A percentile compares a stretch with the other conserved stretches of the same genome.
phyloP scores from a whole-genome alignment of 2,113 vertebrate species.

The Gymnogyps californianus region DNA sequence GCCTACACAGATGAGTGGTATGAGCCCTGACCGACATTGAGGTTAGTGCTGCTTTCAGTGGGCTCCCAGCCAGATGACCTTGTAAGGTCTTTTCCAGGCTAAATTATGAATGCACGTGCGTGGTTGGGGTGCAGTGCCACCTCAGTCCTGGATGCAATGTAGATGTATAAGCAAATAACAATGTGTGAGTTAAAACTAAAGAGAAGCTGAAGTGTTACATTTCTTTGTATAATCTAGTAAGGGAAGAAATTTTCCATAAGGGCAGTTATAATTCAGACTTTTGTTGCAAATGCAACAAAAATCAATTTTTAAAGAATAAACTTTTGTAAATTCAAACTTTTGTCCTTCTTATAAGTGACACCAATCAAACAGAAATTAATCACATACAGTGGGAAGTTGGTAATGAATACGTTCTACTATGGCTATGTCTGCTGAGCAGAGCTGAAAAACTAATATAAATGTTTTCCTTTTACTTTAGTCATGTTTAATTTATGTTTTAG shows the following conservation, averaged over 20 bases:
- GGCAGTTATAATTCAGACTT: neutral
- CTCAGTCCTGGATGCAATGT: neutral
- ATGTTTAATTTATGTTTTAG: neutral
- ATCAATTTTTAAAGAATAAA: neutral
- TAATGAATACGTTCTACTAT: neutral
- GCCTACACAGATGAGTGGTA: neutral
- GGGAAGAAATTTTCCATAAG: neutral
- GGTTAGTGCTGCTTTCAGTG: neutral
- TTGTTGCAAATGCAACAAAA: neutral
- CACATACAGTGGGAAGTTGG: neutral
- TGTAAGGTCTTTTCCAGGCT: slow-evolving; percentile 13
- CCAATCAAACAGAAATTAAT: neutral
- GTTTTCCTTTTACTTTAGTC: neutral
- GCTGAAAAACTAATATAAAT: neutral
- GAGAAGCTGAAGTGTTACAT: neutral
- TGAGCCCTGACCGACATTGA: neutral
- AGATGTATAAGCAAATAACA: neutral
- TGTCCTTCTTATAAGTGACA: neutral
- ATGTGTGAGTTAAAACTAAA: neutral
- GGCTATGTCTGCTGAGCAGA: neutral
- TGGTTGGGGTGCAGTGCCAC: neutral
- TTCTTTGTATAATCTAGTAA: neutral
- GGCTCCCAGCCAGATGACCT: slow-evolving; percentile 18
- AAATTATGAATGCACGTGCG: neutral
- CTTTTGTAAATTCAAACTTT: neutral